Evolutionary conservation across 35 echinoderm and acorn worm genomes (phyloP).

Genomic region (Apostichopus parvimensis): DNA sequence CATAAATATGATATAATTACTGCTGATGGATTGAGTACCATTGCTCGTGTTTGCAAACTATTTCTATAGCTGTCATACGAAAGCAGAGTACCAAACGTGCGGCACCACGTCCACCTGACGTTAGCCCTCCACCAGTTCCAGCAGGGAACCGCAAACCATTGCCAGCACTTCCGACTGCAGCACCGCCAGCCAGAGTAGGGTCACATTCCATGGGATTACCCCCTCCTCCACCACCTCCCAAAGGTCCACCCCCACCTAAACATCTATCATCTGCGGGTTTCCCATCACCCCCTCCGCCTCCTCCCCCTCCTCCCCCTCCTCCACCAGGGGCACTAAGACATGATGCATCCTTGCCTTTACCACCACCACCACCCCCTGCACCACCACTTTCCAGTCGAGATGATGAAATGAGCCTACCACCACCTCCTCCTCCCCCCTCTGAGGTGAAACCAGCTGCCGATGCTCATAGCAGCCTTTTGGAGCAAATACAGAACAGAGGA

Average conservation of each 20-base stretch:
- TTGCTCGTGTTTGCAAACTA: too few species aligned
- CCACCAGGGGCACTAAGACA: background rate
- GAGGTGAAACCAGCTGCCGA: background rate
- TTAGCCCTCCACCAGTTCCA: too few species aligned
- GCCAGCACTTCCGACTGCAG: too few species aligned
- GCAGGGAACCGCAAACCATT: too few species aligned
- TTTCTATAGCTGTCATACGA: too few species aligned
- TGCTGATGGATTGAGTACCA: too few species aligned
- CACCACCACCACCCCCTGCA: background rate
- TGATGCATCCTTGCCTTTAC: background rate
- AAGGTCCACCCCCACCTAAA: background rate
- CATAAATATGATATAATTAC: too few species aligned
- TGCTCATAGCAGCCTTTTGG: background rate
- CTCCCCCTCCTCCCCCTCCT: slow-evolving; percentile 6
- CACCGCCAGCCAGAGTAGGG: too few species aligned
- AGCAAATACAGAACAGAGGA: background rate
- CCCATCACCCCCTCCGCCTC: background rate
- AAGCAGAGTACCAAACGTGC: too few species aligned
- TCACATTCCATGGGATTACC: too few species aligned
- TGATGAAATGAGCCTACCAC: background rate
- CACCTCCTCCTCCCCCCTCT: background rate
- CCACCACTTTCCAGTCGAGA: background rate
- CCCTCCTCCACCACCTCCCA: background rate
- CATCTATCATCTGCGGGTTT: background rate
- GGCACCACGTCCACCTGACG: too few species aligned